Conservation (phyloP, 2,797 vertebrate species). For the Anguilla pacifica region DNA sequence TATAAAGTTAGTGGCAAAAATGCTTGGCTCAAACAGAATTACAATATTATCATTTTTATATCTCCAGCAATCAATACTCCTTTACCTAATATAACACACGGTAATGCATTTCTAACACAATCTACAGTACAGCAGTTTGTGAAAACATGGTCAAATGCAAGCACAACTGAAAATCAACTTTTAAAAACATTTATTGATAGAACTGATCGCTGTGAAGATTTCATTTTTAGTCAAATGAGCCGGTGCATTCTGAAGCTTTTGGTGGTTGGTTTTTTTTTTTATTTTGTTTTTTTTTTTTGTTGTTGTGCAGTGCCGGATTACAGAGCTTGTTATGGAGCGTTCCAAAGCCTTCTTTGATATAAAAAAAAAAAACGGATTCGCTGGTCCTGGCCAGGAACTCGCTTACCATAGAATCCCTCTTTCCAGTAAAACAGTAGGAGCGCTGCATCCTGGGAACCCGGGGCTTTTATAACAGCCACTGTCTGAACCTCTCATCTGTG, state of each 20-base stretch:
- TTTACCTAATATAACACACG: neutral
- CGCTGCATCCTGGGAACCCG: neutral
- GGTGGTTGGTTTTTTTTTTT: neutral
- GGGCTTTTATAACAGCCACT: neutral
- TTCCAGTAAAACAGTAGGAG: neutral
- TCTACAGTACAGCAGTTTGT: neutral
- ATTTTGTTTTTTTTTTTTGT: neutral
- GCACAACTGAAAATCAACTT: neutral
- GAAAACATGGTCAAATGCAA: neutral
- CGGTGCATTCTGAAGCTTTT: neutral
- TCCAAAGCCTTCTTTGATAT: neutral
- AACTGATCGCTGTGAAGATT: neutral
- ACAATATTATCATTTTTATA: neutral
- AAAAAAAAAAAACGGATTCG: neutral
- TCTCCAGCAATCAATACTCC: neutral
- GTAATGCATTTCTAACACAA: neutral
- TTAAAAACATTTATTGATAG: neutral
- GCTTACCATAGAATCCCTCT: neutral
- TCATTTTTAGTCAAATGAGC: neutral
- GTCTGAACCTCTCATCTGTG: neutral
- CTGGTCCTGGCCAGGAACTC: neutral
- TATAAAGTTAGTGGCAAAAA: neutral
- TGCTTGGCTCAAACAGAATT: neutral
- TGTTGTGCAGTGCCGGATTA: neutral
- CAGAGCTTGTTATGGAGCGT: neutral